Base-by-base conservation (phyloP, 2,113 vertebrate species). In the Regulus satrapa region DNA sequence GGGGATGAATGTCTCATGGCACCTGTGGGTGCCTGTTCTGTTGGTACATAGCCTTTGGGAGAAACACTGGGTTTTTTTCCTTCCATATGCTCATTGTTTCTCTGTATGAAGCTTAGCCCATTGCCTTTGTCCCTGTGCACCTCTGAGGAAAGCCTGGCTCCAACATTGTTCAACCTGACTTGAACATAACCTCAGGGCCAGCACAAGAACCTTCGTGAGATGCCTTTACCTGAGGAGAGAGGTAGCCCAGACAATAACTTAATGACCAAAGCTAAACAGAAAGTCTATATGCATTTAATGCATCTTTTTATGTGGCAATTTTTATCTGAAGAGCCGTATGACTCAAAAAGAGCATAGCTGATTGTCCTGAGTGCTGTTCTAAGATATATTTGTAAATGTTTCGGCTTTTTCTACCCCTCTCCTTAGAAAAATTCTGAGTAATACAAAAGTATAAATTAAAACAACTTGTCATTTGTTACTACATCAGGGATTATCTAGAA, bases 41-140 rank as follows among this genome's bases (percentile, higher is more conserved):
- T 21, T 62, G 38, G 29, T 61, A 36, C 11, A 36, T 2, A 23
- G 49, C 7, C 19, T 29, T 31, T 4, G 0, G 17, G 15, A 26
- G 31, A 71, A 36, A 23, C 1, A 32, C n/a, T n/a, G n/a, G n/a
- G n/a, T 12, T 21, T 61, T 71, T 72, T 67, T n/a, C 8, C 32
- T 54, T 72, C 34, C 4, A 1, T 13, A 4, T 82, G 6, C 23
- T 73, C 7, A 21, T 13, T 0, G 0, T 91, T 74, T 62, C 61
- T 52, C 59, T 61, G 13, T 46, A 19, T 0, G 6, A 26, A 46
- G 23, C 10, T 52, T 62, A 41, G 23, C 15, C 16, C 43, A 5
- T 14, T 52, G 43, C 31, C 29, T 61, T 51, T 54, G 18, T 10
- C 58, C 6, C 29, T 68, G 36, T 32, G 26, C 32, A 68, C 15